These are phyloP conservation scores for Mamestra configurata DNA, from an alignment of 1,140 invertebrate genomes.

Conservation along the genomic window DNA sequence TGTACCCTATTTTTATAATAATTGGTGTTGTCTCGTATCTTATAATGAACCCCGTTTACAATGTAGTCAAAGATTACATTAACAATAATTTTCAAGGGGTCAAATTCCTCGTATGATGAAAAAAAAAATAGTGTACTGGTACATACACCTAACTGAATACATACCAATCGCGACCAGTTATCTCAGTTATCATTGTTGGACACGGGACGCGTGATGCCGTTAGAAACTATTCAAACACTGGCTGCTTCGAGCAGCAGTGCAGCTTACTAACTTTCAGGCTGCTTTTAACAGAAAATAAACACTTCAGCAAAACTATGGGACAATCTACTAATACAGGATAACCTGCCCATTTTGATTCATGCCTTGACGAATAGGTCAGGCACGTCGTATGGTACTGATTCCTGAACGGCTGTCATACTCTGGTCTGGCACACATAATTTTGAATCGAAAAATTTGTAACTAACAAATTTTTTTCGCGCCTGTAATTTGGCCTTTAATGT, in stretches of 20 bases:
- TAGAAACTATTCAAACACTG: conserved; percentile 21
- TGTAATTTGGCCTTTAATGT: too few relatives aligned
- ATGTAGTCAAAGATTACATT: too few relatives aligned
- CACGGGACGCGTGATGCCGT: not conserved
- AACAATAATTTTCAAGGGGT: too few relatives aligned
- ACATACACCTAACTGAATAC: not conserved
- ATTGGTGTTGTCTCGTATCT: too few relatives aligned
- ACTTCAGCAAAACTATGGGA: not conserved
- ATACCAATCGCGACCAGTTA: not conserved
- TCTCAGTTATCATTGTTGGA: not conserved
- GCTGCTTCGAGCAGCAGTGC: conserved; percentile 4
- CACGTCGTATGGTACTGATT: too few relatives aligned
- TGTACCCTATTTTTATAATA: not conserved
- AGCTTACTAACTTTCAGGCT: conserved; percentile 27
- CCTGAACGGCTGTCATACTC: too few relatives aligned
- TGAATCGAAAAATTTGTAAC: too few relatives aligned
- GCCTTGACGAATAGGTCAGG: too few relatives aligned
- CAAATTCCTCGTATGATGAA: not conserved
- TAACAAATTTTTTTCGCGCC: too few relatives aligned
- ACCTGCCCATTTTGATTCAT: too few relatives aligned
- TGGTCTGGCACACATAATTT: too few relatives aligned
- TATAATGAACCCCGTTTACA: too few relatives aligned
- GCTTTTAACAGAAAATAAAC: conserved; percentile 23
- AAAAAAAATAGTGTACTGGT: conserved; percentile 23
- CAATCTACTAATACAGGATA: not conserved